Conservation (phyloP, 1,140 invertebrate species). For the Drosophila yakuba region DNA sequence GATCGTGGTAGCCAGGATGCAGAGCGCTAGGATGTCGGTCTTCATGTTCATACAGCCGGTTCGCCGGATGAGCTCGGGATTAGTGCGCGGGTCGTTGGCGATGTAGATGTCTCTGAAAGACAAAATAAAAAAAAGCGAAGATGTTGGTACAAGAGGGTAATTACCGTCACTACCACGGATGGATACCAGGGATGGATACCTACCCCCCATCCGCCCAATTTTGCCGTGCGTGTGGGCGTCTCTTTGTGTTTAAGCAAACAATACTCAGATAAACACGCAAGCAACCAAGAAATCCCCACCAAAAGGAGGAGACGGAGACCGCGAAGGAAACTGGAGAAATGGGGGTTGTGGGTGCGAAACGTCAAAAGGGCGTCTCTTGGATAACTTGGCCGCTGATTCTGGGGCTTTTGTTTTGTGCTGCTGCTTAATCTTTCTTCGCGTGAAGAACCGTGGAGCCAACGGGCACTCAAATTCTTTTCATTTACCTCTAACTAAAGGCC, state of each 20-base stretch:
- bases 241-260: conserved; percentile 66
- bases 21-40: conserved; percentile 59
- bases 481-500: no score
- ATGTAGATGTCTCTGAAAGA: conserved; percentile 34
- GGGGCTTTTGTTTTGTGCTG: conserved; percentile 21
- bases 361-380: conserved; percentile 31
- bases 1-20: conserved; percentile 70
- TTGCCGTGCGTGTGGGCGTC: conserved; percentile 45
- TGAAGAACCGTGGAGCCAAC: conserved; percentile 6
- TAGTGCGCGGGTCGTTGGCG: conserved; percentile 41
- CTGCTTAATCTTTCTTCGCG: conserved; percentile 14
- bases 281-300: conserved; percentile 16
- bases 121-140: conserved; percentile 28
- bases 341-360: neutral
- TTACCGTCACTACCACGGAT: conserved; percentile 66
- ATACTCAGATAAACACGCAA: conserved; percentile 49
- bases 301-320: conserved; percentile 2
- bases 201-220: neutral
- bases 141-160: conserved; percentile 68
- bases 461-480: neutral
- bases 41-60: conserved; percentile 43
- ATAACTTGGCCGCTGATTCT: conserved; percentile 36
- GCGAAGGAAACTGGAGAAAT: neutral
- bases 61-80: conserved; percentile 56
- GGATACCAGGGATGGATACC: conserved; percentile 3